Evolutionary conservation across 2,113 vertebrate genomes (phyloP), one percentile per base, ranked within the genome.

Genomic region (Rissa tridactyla): DNA sequence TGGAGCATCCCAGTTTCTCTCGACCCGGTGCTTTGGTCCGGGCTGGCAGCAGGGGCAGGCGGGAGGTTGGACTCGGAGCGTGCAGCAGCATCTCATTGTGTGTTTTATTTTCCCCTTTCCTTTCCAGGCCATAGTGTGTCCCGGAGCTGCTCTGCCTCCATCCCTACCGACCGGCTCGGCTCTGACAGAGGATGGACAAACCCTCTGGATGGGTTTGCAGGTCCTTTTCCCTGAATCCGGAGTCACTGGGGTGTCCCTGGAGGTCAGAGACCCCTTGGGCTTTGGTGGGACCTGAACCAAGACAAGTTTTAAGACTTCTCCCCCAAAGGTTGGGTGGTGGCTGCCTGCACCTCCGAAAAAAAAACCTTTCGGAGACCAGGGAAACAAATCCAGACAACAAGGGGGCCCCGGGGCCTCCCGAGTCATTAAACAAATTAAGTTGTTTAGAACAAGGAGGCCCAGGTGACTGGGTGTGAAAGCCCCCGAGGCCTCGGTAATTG

Each of bases 381-480:
- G 76, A 82, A 82, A n/a, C 6, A 20, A 52, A 70, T 62, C 42
- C 95, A 47, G 57, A 73, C 80, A 87, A 11, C 26, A 3, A 25
- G 54, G 68, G 60, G 11, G 27, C 89, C 78, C n/a, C 1, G 4
- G 72, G 92, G 91, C 80, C 81, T 96, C 86, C 42, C 19, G 13
- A 69, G 72, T 94, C 83, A 95, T 97, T 90, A 96, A 93, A 69
- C 51, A 58, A 96, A 97, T 96, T 52, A 94, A 96, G 15, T 25
- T 89, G 72, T 84, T 91, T 13, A 44, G 91, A 90, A 27, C 29
- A 13, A 69, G 90, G 92, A 84, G 93, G 90, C 86, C 80, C 88
- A 73, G 62, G 73, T 78, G 96, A 79, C 29, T 47, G 86, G 93
- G 70, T 83, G 90, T 90, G 96, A 97, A 86, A 71, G 62, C 61